Conservation (phyloP, 2,113 vertebrate species). For the Tor tambroides region DNA sequence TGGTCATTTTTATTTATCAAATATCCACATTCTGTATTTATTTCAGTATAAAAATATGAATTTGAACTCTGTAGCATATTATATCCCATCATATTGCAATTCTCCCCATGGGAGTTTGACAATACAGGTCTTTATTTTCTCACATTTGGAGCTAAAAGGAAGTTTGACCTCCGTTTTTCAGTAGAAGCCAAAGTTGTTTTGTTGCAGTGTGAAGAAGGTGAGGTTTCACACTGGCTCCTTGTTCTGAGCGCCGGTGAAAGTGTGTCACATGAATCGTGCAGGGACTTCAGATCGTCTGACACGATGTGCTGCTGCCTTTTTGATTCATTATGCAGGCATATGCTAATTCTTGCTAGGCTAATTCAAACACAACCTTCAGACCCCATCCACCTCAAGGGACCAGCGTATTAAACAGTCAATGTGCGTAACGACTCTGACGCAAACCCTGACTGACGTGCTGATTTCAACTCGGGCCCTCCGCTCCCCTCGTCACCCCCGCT, state of each 20-base stretch:
- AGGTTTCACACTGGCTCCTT: slow-evolving; percentile 43
- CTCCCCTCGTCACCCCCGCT: not conserved
- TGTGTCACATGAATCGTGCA: slow-evolving; percentile 37
- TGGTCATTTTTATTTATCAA: not conserved
- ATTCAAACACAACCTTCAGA: slow-evolving; percentile 43
- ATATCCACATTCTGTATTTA: not conserved
- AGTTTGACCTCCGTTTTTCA: not conserved
- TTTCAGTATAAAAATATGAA: no score
- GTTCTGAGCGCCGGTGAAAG: slow-evolving; percentile 33
- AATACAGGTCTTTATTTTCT: slow-evolving; percentile 1
- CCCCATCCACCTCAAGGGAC: slow-evolving; percentile 6
- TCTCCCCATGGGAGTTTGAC: not conserved
- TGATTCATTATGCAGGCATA: slow-evolving; percentile 60
- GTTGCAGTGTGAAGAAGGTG: not conserved
- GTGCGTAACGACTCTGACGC: not conserved
- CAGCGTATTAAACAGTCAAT: slow-evolving; percentile 1
- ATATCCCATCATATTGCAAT: not conserved
- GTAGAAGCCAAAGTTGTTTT: not conserved
- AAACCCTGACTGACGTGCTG: slow-evolving; percentile 12
- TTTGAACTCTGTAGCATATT: no score
- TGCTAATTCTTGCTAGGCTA: slow-evolving; percentile 54
- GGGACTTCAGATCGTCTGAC: slow-evolving; percentile 31
- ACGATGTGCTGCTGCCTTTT: slow-evolving; percentile 25
- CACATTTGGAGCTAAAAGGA: not conserved
- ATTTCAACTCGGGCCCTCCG: not conserved